These are phyloP conservation scores for Oryzias melastigma DNA, from an alignment of 2,113 vertebrate genomes.

Conservation along the genomic window DNA sequence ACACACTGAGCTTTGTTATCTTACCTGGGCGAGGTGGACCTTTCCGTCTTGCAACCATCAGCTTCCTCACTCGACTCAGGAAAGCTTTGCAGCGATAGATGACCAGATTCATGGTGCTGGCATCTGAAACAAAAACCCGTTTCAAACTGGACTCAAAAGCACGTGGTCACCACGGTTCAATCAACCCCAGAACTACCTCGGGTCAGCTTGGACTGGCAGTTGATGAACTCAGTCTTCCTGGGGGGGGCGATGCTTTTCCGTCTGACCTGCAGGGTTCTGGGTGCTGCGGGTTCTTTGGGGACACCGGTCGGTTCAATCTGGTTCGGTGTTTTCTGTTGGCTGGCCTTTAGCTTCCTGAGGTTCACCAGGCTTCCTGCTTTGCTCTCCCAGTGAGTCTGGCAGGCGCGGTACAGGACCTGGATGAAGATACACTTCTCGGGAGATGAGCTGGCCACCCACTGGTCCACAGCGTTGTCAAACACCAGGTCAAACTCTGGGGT, in stretches of 20 bases:
- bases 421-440: constrained; percentile 94
- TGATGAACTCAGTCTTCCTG: constrained; percentile 88
- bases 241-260: constrained; percentile 65
- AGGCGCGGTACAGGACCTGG: constrained; percentile 90
- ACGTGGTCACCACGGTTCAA: not conserved
- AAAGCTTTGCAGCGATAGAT: constrained; percentile 76
- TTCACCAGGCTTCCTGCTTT: constrained; percentile 35
- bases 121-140: constrained; percentile 45
- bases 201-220: constrained; percentile 92
- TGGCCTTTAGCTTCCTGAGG: constrained; percentile 7
- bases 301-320: not conserved
- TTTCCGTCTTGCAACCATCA: constrained; percentile 38
- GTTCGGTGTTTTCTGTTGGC: not conserved
- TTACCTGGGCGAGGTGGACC: constrained; percentile 42
- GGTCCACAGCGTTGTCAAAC: constrained; percentile 90
- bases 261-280: constrained; percentile 26
- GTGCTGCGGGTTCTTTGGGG: constrained; percentile 1
- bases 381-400: constrained; percentile 83
- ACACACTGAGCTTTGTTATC: not conserved
- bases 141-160: not conserved
- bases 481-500: constrained; percentile 91
- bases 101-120: constrained; percentile 64
- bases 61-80: constrained; percentile 66
- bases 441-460: constrained; percentile 89
- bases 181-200: constrained; percentile 74